Evolutionary conservation across 2,797 vertebrate species (phyloP).

Genomic region (Bradypodion ventrale): DNA sequence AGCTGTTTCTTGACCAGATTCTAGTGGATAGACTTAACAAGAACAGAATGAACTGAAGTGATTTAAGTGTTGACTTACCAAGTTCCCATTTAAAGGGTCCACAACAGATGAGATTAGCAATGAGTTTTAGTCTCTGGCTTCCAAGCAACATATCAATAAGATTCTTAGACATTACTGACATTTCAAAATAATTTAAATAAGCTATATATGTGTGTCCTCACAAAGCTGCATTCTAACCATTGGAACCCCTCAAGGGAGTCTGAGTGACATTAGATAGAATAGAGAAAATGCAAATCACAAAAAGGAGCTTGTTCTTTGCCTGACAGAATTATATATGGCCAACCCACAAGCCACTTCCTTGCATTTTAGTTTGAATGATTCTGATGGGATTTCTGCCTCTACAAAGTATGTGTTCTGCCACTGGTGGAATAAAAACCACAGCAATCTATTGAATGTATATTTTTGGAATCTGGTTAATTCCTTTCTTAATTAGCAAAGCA

Average conservation of each 20-base stretch:
- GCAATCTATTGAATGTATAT: too few relatives aligned
- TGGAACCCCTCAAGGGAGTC: slow-evolving; percentile 32
- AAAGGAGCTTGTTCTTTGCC: slow-evolving; percentile 14
- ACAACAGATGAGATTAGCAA: too few relatives aligned
- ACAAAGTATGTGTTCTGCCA: not conserved
- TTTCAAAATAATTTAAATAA: not conserved
- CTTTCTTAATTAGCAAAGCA: too few relatives aligned
- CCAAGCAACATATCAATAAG: not conserved
- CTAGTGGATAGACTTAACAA: too few relatives aligned
- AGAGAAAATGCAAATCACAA: slow-evolving; percentile 28
- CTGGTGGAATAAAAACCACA: not conserved
- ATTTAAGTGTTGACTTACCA: too few relatives aligned
- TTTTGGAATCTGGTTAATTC: too few relatives aligned
- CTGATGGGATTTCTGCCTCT: not conserved
- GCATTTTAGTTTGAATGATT: not conserved
- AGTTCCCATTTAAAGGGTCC: too few relatives aligned
- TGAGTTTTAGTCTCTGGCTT: not conserved
- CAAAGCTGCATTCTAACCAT: slow-evolving; percentile 26
- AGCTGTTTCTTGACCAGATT: too few relatives aligned
- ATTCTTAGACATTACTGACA: not conserved
- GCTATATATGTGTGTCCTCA: not conserved
- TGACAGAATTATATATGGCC: slow-evolving; percentile 2
- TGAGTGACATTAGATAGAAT: slow-evolving; percentile 21
- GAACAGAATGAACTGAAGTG: too few relatives aligned
- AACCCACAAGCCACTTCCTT: slow-evolving; percentile 51